Conservation (phyloP, 2,113 vertebrate species). For the Triplophysa rosa region DNA sequence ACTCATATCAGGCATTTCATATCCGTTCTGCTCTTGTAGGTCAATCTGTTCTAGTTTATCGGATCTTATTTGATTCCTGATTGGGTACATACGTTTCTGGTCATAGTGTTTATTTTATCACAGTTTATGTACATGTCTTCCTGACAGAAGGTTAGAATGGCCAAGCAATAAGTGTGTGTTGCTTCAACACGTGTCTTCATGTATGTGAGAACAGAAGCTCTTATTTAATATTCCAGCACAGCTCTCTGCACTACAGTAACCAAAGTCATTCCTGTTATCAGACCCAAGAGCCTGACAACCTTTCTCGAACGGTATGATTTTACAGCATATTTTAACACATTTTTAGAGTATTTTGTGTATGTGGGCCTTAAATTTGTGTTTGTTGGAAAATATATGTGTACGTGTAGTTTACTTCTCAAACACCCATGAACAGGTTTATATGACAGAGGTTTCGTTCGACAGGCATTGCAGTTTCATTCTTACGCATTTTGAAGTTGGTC, state of each 20-base stretch:
- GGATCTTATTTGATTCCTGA: background rate
- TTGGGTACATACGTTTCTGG: background rate
- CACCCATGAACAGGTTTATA: background rate
- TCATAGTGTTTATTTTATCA: background rate
- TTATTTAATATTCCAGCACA: background rate
- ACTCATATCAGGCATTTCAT: background rate
- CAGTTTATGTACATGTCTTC: background rate
- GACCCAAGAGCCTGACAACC: background rate
- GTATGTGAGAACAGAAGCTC: background rate
- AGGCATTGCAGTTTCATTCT: background rate
- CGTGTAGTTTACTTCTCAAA: background rate
- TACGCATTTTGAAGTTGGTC: conserved; percentile 11
- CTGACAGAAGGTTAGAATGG: background rate
- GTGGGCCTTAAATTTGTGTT: conserved; percentile 38
- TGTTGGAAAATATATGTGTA: background rate
- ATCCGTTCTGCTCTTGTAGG: background rate
- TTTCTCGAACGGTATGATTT: background rate
- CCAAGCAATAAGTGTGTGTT: background rate
- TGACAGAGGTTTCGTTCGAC: background rate
- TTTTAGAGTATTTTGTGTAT: conserved; percentile 7
- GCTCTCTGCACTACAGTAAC: conserved; percentile 12
- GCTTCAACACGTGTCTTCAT: background rate
- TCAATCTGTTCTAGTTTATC: background rate
- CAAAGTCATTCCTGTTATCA: background rate
- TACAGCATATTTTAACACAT: background rate